Evolutionary conservation across 2,888 invertebrate species (phyloP), one percentile per base, ranked within the genome.

Genomic region (Dryadula phaetusa): DNA sequence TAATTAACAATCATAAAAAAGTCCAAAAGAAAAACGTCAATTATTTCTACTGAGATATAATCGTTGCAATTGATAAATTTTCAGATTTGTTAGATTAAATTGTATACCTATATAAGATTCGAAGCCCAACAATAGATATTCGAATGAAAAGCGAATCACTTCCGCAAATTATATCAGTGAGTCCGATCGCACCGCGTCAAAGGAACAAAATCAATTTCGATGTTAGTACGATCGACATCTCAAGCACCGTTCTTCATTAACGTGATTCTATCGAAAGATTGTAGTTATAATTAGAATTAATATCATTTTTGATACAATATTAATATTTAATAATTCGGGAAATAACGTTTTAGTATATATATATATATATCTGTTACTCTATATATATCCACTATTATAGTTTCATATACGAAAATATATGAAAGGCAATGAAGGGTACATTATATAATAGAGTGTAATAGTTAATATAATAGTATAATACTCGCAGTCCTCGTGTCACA

Each of bases 131-230:
- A 67, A 69, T 65, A 67, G 70, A 73, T 67, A 65, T 54, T 67
- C 66, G 52, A 70, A 60, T 80, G 79, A 76, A 81, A 80, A 83
- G 78, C 73, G 76, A 79, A 79, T 80, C 79, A 82, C 84, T 85
- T 86, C 85, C 86, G 83, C 82, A 83, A 85, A 85, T 80, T 75
- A 81, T 87, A 90, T 90, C 89, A 80, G 75, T 72, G 74, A 74
- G 77, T 81, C 80, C 81, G 77, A 88, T 90, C 88, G 81, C 77
- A 77, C 79, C 82, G 82, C 83, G 80, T 82, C 86, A 82, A 80
- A 80, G 85, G 84, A 87, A 88, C 84, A 85, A 89, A 92, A 91
- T 90, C 90, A 89, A 91, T 90, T 90, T 87, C 82, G 82, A 82
- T 83, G 80, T 85, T 83, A 76, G 77, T 80, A 76, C 75, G 71